Evolutionary conservation across 2,797 vertebrate species (phyloP), one percentile per base, ranked within the genome.

Genomic region (Austrolebias charrua): DNA sequence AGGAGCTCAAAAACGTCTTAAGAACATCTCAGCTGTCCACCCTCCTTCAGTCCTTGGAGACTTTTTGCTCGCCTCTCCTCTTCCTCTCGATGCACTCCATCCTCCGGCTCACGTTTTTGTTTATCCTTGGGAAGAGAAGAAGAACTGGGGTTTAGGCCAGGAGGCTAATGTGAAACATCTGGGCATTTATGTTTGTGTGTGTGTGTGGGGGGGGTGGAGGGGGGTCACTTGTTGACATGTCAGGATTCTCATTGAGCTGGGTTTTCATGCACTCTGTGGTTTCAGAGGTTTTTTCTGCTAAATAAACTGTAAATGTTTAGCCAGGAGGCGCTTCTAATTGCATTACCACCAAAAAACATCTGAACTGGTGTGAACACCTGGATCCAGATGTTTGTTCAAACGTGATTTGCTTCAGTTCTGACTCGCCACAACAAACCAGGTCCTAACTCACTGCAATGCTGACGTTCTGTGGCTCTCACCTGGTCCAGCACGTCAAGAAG

Each of bases 401-500:
- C 24, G 3, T 24, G 24, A 24, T 24, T 24, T 24, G 3, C 24
- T 24, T 24, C 24, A 24, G 24, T 24, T 24, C 15, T 6, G 0
- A 6, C 43, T n/a, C 15, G 5, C 15, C 6, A 16, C 16, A 45
- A 45, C 12, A 29, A 49, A 49, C 1, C 1, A 2, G 7, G 24
- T 5, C 6, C 5, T 6, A 29, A 20, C 13, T 16, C 8, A 6
- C 24, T 29, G 48, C 7, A 24, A 7, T 33, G 16, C 12, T 10
- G 49, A 12, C 2, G 38, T 11, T 52, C 45, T 9, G 1, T 45
- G n/a, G n/a, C 13, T 13, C 53, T 73, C 78, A 93, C 93, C 58
- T 89, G 20, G 83, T 71, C 93, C 93, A 94, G 79, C 93, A 94
- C 1, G 0, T 45, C 15, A 86, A 14, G 18, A 91, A 79, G 6